A percentile compares a stretch with the other conserved stretches of the same genome.
Conservation (phyloP, 2,113 vertebrate species). For the Prunella fulvescens region DNA sequence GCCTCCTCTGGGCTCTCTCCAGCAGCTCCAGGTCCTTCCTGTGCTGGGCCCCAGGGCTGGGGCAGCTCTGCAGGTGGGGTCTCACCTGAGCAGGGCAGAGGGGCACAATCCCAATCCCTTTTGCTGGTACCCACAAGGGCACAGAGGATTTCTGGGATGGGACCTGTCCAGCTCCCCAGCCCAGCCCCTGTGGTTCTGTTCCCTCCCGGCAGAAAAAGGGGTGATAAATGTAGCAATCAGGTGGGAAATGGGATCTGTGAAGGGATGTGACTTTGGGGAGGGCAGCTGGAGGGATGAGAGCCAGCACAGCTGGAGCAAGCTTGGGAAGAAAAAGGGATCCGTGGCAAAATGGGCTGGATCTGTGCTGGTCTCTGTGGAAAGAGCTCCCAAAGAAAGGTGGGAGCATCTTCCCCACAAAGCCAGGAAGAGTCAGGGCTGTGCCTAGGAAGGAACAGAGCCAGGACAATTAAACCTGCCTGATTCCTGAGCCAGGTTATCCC, state of each 20-base stretch:
- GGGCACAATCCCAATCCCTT: not conserved
- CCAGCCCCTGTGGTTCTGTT: not conserved
- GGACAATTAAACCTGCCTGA: not conserved
- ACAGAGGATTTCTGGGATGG: not conserved
- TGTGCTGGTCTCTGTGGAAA: not conserved
- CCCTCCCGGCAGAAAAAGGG: not conserved
- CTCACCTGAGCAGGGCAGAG: not conserved
- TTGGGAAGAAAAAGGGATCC: not conserved
- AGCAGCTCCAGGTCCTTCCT: not conserved
- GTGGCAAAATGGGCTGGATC: not conserved
- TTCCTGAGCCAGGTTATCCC: not conserved
- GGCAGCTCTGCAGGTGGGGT: not conserved
- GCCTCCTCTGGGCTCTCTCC: not conserved
- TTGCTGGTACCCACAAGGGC: fast-evolving
- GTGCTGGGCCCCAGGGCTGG: not conserved
- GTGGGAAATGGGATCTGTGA: not conserved
- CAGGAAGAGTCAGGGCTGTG: not conserved
- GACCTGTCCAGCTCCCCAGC: not conserved
- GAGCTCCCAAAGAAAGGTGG: not conserved
- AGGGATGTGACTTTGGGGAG: not conserved
- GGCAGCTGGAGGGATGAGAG: not conserved
- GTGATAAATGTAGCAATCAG: fast-evolving
- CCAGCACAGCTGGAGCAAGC: not conserved
- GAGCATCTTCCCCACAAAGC: not conserved
- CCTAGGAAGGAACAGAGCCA: not conserved